Evolutionary conservation across 2,113 vertebrate genomes (phyloP).

Genomic region (Amphiprion percula): DNA sequence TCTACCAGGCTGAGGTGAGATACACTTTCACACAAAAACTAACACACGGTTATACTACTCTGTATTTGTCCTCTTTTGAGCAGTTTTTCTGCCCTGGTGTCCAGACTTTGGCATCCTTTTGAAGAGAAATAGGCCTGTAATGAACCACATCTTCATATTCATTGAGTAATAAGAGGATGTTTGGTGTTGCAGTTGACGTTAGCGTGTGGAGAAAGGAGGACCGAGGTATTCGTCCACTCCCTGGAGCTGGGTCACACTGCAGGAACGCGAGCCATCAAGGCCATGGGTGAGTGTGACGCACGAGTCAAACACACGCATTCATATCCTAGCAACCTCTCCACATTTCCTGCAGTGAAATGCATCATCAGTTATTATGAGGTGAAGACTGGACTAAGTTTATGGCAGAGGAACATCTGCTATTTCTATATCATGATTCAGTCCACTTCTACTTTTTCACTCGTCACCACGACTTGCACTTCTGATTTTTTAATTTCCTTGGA

Average conservation of each 20-base stretch:
- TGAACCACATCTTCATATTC: background rate
- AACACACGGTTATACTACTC: background rate
- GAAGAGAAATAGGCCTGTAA: background rate
- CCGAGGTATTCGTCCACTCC: slow-evolving; percentile 95
- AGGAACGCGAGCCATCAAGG: slow-evolving; percentile 92
- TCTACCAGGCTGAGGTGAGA: slow-evolving; percentile 94
- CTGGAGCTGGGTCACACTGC: slow-evolving; percentile 95
- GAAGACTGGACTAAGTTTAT: slow-evolving; percentile 22
- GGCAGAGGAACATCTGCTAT: slow-evolving; percentile 45
- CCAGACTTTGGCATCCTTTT: background rate
- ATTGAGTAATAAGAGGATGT: background rate
- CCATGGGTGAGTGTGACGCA: slow-evolving; percentile 87
- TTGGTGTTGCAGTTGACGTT: slow-evolving; percentile 88
- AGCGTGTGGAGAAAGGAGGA: slow-evolving; percentile 89
- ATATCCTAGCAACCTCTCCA: slow-evolving; percentile 24
- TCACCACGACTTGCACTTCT: slow-evolving; percentile 42
- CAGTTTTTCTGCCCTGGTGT: background rate
- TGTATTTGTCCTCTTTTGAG: background rate
- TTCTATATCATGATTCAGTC: slow-evolving; percentile 44
- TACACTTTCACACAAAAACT: slow-evolving; percentile 2
- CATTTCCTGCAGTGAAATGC: slow-evolving; percentile 25
- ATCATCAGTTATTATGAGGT: slow-evolving; percentile 47
- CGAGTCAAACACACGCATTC: background rate
- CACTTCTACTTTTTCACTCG: slow-evolving; percentile 61
- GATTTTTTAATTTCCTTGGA: slow-evolving; percentile 50